Evolutionary conservation across 2,888 invertebrate genomes (phyloP).

Genomic region (Sinodicranocentrus sp.): DNA sequence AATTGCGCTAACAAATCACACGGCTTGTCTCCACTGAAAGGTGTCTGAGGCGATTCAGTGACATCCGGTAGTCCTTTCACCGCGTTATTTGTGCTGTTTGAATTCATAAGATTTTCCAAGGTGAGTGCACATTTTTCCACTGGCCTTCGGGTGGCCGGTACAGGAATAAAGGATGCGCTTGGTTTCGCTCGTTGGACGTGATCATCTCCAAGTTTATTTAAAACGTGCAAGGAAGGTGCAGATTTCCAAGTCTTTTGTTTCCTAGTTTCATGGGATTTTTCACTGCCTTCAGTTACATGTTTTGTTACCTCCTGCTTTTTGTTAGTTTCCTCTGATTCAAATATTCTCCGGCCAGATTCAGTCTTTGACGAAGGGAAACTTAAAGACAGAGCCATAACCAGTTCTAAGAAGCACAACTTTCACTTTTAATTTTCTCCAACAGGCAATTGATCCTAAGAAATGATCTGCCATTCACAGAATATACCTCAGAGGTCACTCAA

Average conservation of each 20-base stretch:
- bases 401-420: no score
- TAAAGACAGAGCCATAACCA: slow-evolving; percentile 65
- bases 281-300: background rate
- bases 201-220: slow-evolving; percentile 29
- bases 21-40: slow-evolving; percentile 63
- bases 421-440: no score
- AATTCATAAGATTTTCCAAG: slow-evolving; percentile 52
- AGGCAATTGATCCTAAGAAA: no score
- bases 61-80: slow-evolving; percentile 66
- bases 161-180: slow-evolving; percentile 43
- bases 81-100: slow-evolving; percentile 27
- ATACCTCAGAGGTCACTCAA: no score
- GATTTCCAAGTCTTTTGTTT: slow-evolving; percentile 55
- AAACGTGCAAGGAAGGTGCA: slow-evolving; percentile 46
- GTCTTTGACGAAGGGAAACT: slow-evolving; percentile 66
- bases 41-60: slow-evolving; percentile 65
- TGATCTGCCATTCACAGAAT: no score
- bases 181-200: background rate
- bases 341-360: slow-evolving; percentile 47
- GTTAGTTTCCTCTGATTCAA: slow-evolving; percentile 15
- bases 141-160: slow-evolving; percentile 20
- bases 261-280: background rate
- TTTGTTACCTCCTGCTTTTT: background rate
- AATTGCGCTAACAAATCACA: slow-evolving; percentile 69
- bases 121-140: slow-evolving; percentile 26